Percentiles rank a stretch among this genome's conserved stretches.
phyloP scores from a whole-genome alignment of 2,888 invertebrate genomes.

The Tortrix viridana region DNA sequence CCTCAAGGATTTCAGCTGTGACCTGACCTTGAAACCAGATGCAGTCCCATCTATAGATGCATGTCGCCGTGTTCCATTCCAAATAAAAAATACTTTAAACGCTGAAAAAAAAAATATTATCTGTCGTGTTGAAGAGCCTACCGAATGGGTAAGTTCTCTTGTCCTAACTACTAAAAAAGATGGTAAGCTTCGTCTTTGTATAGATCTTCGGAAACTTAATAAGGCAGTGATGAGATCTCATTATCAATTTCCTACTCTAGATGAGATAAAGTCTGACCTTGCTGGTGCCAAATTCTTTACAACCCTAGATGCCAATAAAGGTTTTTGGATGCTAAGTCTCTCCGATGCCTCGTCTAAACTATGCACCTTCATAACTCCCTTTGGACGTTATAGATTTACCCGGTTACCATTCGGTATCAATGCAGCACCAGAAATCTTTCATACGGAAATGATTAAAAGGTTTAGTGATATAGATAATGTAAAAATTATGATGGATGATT shows the following conservation, averaged over 20 bases:
- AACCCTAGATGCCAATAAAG: constrained; percentile 43
- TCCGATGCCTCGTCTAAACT: constrained; percentile 36
- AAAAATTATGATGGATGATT: constrained; percentile 41
- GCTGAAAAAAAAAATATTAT: constrained; percentile 32
- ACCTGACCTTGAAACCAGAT: constrained; percentile 22
- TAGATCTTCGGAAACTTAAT: constrained; percentile 44
- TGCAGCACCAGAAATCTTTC: constrained; percentile 41
- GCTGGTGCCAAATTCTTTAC: constrained; percentile 40
- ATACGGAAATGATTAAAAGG: constrained; percentile 39
- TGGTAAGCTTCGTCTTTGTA: constrained; percentile 42
- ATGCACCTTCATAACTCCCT: constrained; percentile 44
- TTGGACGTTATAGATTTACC: constrained; percentile 39
- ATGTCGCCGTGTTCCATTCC: constrained; percentile 36
- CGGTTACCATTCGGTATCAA: constrained; percentile 43
- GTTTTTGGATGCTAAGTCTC: constrained; percentile 42
- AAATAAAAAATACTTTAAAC: constrained; percentile 29
- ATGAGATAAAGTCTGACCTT: constrained; percentile 40
- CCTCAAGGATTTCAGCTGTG: constrained; percentile 1
- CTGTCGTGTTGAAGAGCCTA: constrained; percentile 29
- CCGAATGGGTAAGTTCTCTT: constrained; percentile 42
- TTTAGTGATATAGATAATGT: constrained; percentile 39
- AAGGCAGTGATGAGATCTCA: constrained; percentile 41
- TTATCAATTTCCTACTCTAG: constrained; percentile 43
- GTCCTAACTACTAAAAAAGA: constrained; percentile 40
- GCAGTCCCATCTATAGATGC: constrained; percentile 31